Percentiles rank a stretch among this genome's conserved stretches.
Conservation (phyloP, 2,797 vertebrate species). For the Schizopygopsis pylzovi region DNA sequence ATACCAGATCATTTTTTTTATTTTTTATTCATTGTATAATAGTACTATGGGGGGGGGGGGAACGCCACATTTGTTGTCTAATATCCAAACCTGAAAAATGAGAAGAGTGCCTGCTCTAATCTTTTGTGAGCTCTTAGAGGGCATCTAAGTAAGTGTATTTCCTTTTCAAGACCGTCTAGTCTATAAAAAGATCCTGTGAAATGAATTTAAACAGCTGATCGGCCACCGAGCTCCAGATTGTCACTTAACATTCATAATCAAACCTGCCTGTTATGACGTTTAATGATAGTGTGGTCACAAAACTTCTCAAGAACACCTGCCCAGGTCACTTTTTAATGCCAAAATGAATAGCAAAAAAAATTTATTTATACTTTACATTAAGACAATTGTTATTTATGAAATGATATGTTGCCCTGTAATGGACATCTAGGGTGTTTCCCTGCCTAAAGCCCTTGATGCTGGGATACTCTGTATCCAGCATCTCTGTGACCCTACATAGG, state of each 20-base stretch:
- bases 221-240: conserved; percentile 24
- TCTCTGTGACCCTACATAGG: neutral
- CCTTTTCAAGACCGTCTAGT: conserved; percentile 8
- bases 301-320: neutral
- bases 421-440: neutral
- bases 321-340: neutral
- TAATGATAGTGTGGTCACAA: neutral
- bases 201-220: conserved; percentile 51
- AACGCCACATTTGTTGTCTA: neutral
- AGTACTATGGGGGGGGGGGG: neutral
- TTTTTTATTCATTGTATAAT: neutral
- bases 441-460: neutral
- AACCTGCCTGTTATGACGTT: neutral
- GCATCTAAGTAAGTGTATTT: neutral
- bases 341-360: neutral
- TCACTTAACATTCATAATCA: conserved; percentile 25
- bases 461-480: neutral
- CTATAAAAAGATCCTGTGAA: conserved; percentile 52
- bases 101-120: neutral
- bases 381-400: neutral
- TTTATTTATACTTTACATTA: neutral
- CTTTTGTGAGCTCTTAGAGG: conserved; percentile 9
- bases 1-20: neutral
- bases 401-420: neutral
- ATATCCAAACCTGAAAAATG: neutral